Conservation (phyloP, 2,888 invertebrate genomes). For the Nipponacmea schrenckii region DNA sequence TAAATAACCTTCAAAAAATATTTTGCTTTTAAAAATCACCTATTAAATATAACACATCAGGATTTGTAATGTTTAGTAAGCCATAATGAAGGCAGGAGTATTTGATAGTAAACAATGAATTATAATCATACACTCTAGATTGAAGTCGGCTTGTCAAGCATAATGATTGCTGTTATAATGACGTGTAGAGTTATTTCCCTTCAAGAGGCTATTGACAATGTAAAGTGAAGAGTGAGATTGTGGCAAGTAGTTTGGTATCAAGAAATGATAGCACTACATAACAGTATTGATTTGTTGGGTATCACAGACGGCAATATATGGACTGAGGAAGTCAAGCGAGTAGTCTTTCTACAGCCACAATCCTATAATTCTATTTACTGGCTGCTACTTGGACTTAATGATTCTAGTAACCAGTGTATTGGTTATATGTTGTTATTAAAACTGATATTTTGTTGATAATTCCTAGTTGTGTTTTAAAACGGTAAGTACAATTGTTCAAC, state of each 20-base stretch:
- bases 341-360: not conserved
- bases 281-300: not conserved
- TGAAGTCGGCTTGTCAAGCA: not conserved
- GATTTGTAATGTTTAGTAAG: too few species aligned
- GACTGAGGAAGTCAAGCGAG: too few species aligned
- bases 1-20: too few species aligned
- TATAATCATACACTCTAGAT: too few species aligned
- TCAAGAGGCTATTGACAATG: conserved; percentile 5
- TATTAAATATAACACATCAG: too few species aligned
- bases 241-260: conserved; percentile 9
- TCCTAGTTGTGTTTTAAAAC: too few species aligned
- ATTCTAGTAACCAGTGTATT: not conserved
- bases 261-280: conserved; percentile 8
- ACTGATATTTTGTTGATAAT: too few species aligned
- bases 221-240: conserved; percentile 2
- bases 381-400: not conserved
- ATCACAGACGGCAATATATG: not conserved
- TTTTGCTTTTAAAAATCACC: too few species aligned
- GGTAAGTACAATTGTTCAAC: too few species aligned
- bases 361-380: not conserved
- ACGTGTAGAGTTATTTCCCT: conserved; percentile 3
- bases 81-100: too few species aligned
- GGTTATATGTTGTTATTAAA: not conserved
- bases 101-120: too few species aligned
- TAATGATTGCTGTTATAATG: not conserved